Evolutionary conservation across 2,888 invertebrate genomes (phyloP), one percentile per base, ranked within the genome.

Genomic region (Eurytoma californica): DNA sequence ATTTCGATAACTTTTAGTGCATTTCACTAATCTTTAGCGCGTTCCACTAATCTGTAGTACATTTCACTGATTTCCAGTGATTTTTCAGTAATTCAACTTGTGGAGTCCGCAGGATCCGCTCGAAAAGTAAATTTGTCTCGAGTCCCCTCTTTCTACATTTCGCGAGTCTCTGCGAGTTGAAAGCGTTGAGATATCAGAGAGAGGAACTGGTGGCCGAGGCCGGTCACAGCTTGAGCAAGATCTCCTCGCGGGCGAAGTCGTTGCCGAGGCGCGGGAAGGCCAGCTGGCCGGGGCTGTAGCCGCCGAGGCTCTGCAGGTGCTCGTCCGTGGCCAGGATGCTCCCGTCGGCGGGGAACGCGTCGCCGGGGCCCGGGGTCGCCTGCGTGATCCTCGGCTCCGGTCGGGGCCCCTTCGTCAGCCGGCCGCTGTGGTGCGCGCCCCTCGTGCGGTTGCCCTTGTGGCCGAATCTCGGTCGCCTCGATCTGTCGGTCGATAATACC

Each of bases 221-320:
- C n/a, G n/a, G 3, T 76, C 24, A 80, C 18, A 72, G 16, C 39
- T 79, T 82, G 13, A 79, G 53, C 2, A 82, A 68, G 7, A 82
- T 58, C 20, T 82, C 79, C 28, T 82, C 81, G 72, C 72, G 79
- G n/a, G 73, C 57, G 16, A 79, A 82, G 20, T 79, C 81, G 28
- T 53, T 74, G 28, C 77, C 79, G 28, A 73, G 28, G 7, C 73
- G 65, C 0, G 74, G 70, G 18, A 70, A 77, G n/a, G 58, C 28
- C 3, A 63, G 24, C 14, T 79, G 61, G 18, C 72, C 77, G n/a
- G 39, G 39, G 39, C 39, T 39, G 39, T 58, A 49, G 24, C 24
- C 28, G 57, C 70, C 51, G 12, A 79, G 55, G 14, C 61, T 81
- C 39, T 75, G 81, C 7, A 75, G 51, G 1, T 60, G 70, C 39